Evolutionary conservation across 2,797 vertebrate species (phyloP).

Genomic region (Sebastes ruberrimus): DNA sequence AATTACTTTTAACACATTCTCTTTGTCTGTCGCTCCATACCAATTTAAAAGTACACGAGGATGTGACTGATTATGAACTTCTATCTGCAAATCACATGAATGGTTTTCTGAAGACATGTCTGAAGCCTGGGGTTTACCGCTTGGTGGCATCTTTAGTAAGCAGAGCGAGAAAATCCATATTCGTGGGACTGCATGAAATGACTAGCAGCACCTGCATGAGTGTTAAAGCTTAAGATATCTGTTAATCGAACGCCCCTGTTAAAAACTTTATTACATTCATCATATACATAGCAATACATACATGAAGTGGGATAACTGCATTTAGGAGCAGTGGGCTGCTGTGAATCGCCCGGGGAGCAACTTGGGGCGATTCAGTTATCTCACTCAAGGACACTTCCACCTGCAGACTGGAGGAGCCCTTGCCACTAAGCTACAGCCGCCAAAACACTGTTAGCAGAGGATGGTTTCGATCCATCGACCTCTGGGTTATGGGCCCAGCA

Average conservation of each 20-base stretch:
- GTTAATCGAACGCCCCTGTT: neutral
- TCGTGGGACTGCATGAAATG: neutral
- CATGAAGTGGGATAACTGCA: too few relatives aligned
- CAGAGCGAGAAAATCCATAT: conserved; percentile 2
- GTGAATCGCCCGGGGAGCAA: too few relatives aligned
- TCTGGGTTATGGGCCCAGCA: conserved; percentile 67
- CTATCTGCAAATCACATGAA: neutral
- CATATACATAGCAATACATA: too few relatives aligned
- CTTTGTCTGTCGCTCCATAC: neutral
- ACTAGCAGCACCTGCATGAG: neutral
- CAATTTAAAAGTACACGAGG: neutral
- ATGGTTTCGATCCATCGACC: conserved; percentile 78
- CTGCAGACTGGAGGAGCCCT: too few relatives aligned
- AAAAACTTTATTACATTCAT: too few relatives aligned
- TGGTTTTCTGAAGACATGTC: neutral
- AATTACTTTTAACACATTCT: conserved; percentile 1
- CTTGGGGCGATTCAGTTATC: too few relatives aligned
- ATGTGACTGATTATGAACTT: neutral
- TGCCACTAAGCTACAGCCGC: too few relatives aligned
- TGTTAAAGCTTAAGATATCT: neutral
- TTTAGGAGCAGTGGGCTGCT: too few relatives aligned
- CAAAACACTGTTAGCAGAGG: conserved; percentile 55
- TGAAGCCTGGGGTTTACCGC: neutral
- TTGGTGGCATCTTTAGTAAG: neutral
- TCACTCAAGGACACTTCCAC: neutral